A percentile compares a stretch with the other conserved stretches of the same genome.
phyloP scores from a whole-genome alignment of 1,140 invertebrate species.

The Diabrotica undecimpunctata region DNA sequence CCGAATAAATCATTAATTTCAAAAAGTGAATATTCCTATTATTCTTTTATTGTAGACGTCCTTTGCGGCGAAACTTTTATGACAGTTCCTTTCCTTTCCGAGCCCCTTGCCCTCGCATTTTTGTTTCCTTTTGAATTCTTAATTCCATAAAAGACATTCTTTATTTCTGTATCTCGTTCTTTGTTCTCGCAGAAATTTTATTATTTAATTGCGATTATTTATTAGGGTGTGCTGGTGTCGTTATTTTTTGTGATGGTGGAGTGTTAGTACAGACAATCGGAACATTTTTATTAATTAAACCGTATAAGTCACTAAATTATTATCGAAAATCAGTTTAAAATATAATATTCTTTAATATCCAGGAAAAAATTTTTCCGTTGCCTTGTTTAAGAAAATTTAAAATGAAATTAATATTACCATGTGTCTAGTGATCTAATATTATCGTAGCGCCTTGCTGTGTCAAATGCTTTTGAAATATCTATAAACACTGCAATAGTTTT shows the following conservation, averaged over 20 bases:
- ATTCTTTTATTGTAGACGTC: conserved; percentile 20
- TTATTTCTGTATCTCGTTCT: conserved; percentile 18
- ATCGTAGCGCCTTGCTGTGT: no score
- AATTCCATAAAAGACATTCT: conserved; percentile 25
- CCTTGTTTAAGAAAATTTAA: no score
- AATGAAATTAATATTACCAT: no score
- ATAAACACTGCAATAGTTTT: no score
- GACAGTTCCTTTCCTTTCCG: neutral
- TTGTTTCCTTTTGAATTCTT: conserved; percentile 32
- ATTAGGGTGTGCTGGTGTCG: conserved; percentile 8
- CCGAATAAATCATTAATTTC: conserved; percentile 37
- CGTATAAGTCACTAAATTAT: no score
- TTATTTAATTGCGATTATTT: conserved; percentile 21
- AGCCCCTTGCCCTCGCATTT: conserved; percentile 5
- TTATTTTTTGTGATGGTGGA: neutral
- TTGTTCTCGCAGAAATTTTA: conserved; percentile 16
- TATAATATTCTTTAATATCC: no score
- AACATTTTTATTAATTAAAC: no score
- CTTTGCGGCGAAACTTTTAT: conserved; percentile 7
- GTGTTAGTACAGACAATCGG: neutral
- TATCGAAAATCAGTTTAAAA: no score
- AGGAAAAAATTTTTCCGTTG: no score
- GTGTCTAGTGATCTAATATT: no score
- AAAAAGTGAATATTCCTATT: conserved; percentile 32
- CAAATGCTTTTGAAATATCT: no score